Conservation (phyloP, 2,888 invertebrate species). For the Tuta absoluta region DNA sequence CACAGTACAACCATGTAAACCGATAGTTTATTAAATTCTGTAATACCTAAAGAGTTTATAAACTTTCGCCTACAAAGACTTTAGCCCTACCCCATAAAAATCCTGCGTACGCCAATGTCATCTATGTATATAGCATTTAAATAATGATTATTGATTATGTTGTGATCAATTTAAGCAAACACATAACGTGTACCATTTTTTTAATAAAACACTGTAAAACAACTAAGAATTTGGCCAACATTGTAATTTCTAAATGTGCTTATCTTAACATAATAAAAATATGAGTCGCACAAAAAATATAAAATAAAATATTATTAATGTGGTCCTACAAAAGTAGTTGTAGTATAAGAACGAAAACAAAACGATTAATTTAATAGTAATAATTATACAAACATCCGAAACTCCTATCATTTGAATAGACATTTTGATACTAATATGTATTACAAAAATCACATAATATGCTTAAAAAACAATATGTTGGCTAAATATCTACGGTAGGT, state of each 20-base stretch:
- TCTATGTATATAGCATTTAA: slow-evolving; percentile 1
- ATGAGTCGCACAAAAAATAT: slow-evolving; percentile 17
- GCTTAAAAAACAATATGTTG: neutral
- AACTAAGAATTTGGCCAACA: slow-evolving; percentile 8
- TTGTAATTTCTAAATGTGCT: slow-evolving; percentile 8
- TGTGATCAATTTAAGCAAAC: neutral
- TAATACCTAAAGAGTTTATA: too few relatives aligned
- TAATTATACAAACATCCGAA: slow-evolving; percentile 4
- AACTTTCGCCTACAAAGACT: too few relatives aligned
- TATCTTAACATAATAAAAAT: neutral
- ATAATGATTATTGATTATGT: neutral
- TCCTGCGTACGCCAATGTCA: too few relatives aligned
- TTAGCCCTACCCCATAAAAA: too few relatives aligned
- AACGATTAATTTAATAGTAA: neutral
- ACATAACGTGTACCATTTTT: neutral
- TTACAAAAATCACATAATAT: neutral
- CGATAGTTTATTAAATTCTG: too few relatives aligned
- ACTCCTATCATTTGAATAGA: neutral
- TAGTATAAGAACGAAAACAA: neutral
- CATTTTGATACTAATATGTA: neutral
- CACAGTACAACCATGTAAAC: too few relatives aligned
- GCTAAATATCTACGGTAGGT: slow-evolving; percentile 2
- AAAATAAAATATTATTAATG: neutral
- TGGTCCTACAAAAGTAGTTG: slow-evolving; percentile 11
- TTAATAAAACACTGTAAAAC: neutral